A percentile compares a stretch with the other conserved stretches of the same genome.
Conservation (phyloP, 2,797 vertebrate species). For the Pagetopsis macropterus region DNA sequence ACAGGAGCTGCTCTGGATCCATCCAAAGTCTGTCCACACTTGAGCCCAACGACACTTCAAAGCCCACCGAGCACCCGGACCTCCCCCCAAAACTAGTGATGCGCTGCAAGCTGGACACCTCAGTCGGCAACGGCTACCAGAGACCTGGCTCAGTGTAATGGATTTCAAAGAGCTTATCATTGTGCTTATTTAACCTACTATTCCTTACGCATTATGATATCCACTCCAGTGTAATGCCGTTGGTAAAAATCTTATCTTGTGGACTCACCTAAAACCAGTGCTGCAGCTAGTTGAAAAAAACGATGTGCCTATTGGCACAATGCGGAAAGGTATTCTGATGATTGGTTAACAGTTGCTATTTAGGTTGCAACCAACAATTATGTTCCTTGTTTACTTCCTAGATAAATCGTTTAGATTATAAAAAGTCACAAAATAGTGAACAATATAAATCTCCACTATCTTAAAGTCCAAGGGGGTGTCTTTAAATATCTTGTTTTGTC, state of each 20-base stretch:
- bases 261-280: neutral
- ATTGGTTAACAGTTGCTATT: neutral
- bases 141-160: constrained; percentile 95
- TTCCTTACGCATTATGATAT: neutral
- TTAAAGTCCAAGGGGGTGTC: too few relatives aligned
- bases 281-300: neutral
- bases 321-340: neutral
- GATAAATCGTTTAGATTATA: too few relatives aligned
- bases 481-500: too few relatives aligned
- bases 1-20: constrained; percentile 89
- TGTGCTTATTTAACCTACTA: neutral
- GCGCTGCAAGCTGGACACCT: constrained; percentile 63
- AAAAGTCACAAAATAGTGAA: too few relatives aligned
- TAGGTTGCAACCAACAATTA: too few relatives aligned
- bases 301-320: neutral
- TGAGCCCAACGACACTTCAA: constrained; percentile 86
- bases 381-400: too few relatives aligned
- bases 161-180: neutral
- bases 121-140: constrained; percentile 93
- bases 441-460: too few relatives aligned
- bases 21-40: constrained; percentile 89
- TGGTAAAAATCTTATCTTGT: neutral
- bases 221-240: neutral
- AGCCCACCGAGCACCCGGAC: constrained; percentile 83
- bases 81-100: constrained; percentile 90